These are phyloP conservation scores for Centropristis striata DNA, from an alignment of 2,113 vertebrate species.

Conservation along the genomic window DNA sequence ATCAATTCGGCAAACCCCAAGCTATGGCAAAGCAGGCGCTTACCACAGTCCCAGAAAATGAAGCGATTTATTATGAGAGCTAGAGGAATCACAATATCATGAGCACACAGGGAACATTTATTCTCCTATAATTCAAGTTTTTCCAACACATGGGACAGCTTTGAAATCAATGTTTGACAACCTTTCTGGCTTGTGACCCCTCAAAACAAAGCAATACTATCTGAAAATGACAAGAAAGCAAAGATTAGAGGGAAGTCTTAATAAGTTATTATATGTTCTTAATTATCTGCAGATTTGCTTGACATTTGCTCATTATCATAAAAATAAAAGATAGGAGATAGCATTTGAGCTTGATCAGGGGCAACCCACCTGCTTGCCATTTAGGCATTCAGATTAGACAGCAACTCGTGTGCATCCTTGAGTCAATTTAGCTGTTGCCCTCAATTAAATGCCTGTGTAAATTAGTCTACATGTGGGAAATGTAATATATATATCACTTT, in stretches of 20 bases:
- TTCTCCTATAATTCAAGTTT: not conserved
- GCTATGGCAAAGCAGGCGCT: not conserved
- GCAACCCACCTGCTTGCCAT: not conserved
- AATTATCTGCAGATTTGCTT: not conserved
- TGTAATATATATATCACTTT: not conserved
- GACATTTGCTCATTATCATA: not conserved
- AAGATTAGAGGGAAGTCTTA: not conserved
- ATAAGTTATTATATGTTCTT: not conserved
- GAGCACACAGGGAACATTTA: not conserved
- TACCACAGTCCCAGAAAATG: not conserved
- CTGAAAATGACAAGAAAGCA: not conserved
- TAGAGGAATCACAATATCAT: not conserved
- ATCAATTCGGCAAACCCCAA: slow-evolving; percentile 6
- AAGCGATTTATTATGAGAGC: not conserved
- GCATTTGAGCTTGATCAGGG: not conserved
- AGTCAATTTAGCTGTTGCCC: not conserved
- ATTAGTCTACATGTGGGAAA: slow-evolving; percentile 25
- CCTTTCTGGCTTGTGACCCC: too few relatives aligned
- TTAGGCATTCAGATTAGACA: slow-evolving; percentile 6
- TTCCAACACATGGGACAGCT: not conserved
- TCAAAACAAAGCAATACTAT: too few relatives aligned
- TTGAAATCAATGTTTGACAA: not conserved
- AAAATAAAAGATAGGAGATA: not conserved
- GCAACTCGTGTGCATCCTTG: not conserved
- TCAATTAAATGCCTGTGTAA: not conserved